These are phyloP conservation scores for Brachionus manjavacas DNA, from an alignment of 1,140 invertebrate species.

Conservation along the genomic window DNA sequence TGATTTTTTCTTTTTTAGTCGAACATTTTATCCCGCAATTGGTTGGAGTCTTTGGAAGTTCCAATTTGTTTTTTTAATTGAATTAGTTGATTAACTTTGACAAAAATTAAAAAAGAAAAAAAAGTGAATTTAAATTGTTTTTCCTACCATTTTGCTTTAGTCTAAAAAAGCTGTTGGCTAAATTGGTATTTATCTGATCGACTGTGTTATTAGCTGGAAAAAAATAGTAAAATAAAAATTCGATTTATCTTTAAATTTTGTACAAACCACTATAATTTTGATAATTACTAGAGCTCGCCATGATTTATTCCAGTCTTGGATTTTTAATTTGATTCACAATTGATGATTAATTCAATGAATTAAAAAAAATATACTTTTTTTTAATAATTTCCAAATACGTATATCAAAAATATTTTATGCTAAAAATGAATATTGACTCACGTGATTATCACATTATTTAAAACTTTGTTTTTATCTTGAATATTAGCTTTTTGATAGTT, in stretches of 20 bases:
- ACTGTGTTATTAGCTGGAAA: background rate
- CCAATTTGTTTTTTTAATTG: background rate
- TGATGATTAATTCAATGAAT: background rate
- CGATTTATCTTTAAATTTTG: background rate
- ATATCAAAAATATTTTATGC: background rate
- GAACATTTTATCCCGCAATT: background rate
- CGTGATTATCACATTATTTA: constrained; percentile 1
- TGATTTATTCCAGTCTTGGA: background rate
- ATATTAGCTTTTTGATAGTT: background rate
- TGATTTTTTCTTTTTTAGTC: background rate
- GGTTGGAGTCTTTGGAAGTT: background rate
- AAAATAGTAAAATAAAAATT: background rate
- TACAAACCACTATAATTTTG: background rate
- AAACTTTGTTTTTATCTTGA: background rate
- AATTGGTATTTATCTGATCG: background rate
- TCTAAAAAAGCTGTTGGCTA: background rate
- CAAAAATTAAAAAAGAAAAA: background rate
- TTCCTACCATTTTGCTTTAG: background rate
- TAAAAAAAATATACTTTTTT: background rate
- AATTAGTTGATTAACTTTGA: background rate
- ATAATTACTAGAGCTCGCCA: constrained; percentile 2
- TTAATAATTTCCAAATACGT: background rate
- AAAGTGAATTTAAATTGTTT: background rate
- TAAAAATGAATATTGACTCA: background rate
- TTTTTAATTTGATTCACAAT: background rate